Evolutionary conservation across 2,113 vertebrate genomes (phyloP).

Genomic region (Gadus chalcogrammus): DNA sequence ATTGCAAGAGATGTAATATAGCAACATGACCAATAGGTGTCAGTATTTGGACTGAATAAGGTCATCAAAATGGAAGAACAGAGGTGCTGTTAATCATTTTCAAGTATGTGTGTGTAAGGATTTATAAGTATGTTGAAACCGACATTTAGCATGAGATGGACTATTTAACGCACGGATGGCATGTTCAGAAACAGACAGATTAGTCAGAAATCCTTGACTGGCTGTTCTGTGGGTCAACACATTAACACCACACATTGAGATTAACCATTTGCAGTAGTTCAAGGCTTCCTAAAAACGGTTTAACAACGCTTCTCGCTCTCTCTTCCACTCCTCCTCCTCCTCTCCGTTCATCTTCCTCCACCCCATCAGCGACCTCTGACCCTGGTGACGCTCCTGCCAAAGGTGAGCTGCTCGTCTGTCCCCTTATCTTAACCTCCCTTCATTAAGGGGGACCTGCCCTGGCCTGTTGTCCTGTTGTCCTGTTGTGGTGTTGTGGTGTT

Average conservation of each 20-base stretch:
- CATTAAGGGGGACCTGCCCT: too few species aligned
- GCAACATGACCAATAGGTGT: slow-evolving; percentile 34
- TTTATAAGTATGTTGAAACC: slow-evolving; percentile 9
- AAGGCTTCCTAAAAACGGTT: background rate
- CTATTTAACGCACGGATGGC: background rate
- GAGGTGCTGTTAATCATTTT: slow-evolving; percentile 21
- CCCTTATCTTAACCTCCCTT: too few species aligned
- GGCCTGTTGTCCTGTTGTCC: too few species aligned
- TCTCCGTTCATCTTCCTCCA: background rate
- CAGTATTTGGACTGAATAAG: slow-evolving; percentile 30
- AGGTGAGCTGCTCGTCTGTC: slow-evolving; percentile 50
- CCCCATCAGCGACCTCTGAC: slow-evolving; percentile 34
- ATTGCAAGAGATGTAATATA: too few species aligned
- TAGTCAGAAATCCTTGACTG: slow-evolving; percentile 11
- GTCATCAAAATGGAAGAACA: slow-evolving; percentile 6
- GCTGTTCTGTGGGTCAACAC: background rate
- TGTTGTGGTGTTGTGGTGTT: too few species aligned
- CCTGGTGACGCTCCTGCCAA: slow-evolving; percentile 35
- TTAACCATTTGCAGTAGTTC: background rate
- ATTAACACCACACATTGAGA: background rate
- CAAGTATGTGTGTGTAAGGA: slow-evolving; percentile 16
- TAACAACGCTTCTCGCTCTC: background rate
- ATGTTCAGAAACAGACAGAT: slow-evolving; percentile 3
- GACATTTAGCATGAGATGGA: too few species aligned
- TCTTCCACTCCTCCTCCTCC: background rate